phyloP scores from a whole-genome alignment of 1,140 invertebrate species.

The Eumeta japonica region DNA sequence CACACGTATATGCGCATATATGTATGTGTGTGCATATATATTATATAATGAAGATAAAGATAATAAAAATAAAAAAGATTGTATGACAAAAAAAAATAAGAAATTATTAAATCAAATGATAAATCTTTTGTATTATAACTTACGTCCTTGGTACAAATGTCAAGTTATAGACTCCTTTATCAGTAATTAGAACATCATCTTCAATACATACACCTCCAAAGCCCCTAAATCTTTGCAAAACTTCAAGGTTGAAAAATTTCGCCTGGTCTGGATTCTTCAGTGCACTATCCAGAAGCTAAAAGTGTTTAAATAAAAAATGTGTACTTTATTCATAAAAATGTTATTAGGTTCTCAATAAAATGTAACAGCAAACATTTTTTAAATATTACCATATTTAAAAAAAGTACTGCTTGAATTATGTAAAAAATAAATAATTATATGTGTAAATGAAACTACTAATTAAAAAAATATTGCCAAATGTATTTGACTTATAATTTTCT shows the following conservation, averaged over 20 bases:
- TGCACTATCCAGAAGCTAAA: constrained; percentile 69
- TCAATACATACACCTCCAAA: constrained; percentile 96
- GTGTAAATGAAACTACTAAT: too few species aligned
- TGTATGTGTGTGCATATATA: too few species aligned
- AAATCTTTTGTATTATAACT: too few species aligned
- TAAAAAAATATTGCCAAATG: too few species aligned
- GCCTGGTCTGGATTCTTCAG: constrained; percentile 62
- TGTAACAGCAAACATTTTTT: background rate
- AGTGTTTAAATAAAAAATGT: constrained; percentile 8
- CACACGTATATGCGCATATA: too few species aligned
- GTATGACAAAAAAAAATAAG: constrained; percentile 2
- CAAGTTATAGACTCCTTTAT: constrained; percentile 81
- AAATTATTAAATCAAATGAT: too few species aligned
- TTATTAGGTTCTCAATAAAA: background rate
- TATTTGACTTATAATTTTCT: too few species aligned
- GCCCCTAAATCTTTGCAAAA: constrained; percentile 72
- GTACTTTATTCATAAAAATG: background rate
- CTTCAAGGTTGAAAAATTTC: constrained; percentile 73
- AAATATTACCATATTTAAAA: background rate
- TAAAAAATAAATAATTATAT: background rate
- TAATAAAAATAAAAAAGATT: constrained; percentile 3
- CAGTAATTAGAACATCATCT: constrained; percentile 90
- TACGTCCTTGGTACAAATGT: constrained; percentile 88
- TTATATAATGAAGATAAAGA: constrained; percentile 9
- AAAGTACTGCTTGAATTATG: background rate